These are phyloP conservation scores for Callyntrura guangdongensis DNA, from an alignment of 2,888 invertebrate genomes.

Conservation along the genomic window DNA sequence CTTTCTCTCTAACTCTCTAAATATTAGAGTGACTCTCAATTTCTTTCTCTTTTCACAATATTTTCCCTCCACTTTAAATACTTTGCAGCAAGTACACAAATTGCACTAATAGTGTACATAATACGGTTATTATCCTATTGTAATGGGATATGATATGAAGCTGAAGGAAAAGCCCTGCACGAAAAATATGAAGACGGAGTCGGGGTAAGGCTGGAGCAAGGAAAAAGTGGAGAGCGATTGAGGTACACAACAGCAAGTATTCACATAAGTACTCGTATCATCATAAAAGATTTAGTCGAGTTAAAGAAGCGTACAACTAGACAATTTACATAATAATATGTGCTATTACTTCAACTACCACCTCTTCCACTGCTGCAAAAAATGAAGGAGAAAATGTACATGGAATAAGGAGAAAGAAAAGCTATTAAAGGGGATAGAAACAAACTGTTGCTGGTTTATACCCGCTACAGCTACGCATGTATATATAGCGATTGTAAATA, in stretches of 20 bases:
- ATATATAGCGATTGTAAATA: neutral
- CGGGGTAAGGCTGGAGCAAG: no score
- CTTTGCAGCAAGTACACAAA: neutral
- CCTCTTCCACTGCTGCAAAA: no score
- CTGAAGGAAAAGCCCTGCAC: neutral
- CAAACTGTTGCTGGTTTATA: conserved; percentile 32
- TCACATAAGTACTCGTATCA: neutral
- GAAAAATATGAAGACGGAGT: neutral
- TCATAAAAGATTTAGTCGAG: conserved; percentile 36
- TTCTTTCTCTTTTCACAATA: no score
- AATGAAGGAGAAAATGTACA: neutral
- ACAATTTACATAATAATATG: conserved; percentile 30
- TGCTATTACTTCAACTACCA: neutral
- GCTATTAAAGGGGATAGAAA: neutral
- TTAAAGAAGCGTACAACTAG: conserved; percentile 13
- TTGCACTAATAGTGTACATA: conserved; percentile 2
- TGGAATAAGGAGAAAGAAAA: neutral
- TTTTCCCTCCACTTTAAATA: no score
- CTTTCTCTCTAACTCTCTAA: no score
- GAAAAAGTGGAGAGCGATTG: neutral
- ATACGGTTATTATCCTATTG: neutral
- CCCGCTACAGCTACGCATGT: neutral
- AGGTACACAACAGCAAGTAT: neutral
- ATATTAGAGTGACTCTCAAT: no score
- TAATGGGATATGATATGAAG: conserved; percentile 12